These are phyloP conservation scores for Vollenhovia emeryi DNA, from an alignment of 1,140 invertebrate species.

Conservation along the genomic window DNA sequence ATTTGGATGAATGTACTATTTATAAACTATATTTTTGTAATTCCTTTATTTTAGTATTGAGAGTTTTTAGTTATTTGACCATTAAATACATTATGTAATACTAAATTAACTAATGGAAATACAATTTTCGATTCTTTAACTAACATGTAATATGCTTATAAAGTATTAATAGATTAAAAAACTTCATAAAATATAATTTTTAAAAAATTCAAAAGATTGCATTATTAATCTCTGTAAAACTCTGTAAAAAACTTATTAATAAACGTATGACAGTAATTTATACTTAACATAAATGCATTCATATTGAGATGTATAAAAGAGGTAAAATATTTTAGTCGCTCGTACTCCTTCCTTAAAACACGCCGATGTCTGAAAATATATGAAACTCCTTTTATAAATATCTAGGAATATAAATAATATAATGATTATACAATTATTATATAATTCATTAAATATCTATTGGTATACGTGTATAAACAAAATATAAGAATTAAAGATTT, in stretches of 20 bases:
- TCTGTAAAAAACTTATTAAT: conserved; percentile 10
- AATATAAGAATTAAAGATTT: not conserved
- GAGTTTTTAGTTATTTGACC: no score
- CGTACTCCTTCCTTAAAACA: conserved; percentile 43
- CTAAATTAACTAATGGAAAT: not conserved
- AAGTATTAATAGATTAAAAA: not conserved
- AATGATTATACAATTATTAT: not conserved
- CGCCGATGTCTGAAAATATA: conserved; percentile 64
- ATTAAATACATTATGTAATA: not conserved
- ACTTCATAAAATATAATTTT: conserved; percentile 7
- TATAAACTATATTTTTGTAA: no score
- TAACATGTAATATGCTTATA: not conserved
- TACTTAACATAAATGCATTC: not conserved
- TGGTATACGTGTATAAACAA: not conserved
- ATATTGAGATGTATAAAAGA: not conserved
- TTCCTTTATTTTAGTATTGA: no score
- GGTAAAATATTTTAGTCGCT: not conserved
- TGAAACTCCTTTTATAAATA: not conserved
- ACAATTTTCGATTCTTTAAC: not conserved
- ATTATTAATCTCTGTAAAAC: conserved; percentile 2
- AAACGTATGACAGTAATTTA: not conserved
- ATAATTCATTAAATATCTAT: not conserved
- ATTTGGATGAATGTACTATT: not conserved
- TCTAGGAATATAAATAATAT: not conserved
- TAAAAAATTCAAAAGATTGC: not conserved